Percentiles rank a stretch among this genome's conserved stretches.
phyloP scores from a whole-genome alignment of 2,797 vertebrate species.

The Microctenopoma stevenorrisi region DNA sequence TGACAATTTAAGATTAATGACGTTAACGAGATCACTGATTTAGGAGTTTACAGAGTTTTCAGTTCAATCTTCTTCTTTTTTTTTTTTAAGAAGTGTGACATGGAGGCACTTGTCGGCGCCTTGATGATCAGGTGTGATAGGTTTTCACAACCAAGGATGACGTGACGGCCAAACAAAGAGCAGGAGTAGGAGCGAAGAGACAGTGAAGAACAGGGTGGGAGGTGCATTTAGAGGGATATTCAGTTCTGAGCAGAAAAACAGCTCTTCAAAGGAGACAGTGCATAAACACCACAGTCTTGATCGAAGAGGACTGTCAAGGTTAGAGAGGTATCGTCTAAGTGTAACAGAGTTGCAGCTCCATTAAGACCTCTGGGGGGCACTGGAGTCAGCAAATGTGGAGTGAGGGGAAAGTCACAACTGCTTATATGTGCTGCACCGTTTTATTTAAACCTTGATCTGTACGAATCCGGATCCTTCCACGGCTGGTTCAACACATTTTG shows the following conservation, averaged over 20 bases:
- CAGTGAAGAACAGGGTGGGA: not conserved
- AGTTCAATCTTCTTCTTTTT: conserved; percentile 2
- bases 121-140: conserved; percentile 16
- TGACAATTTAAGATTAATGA: conserved; percentile 61
- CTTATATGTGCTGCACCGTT: not conserved
- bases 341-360: conserved; percentile 32
- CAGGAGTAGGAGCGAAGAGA: conserved; percentile 4
- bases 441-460: not conserved
- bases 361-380: conserved; percentile 58
- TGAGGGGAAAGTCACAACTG: not conserved
- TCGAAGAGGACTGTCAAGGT: conserved; percentile 39
- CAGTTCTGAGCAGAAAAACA: conserved; percentile 39
- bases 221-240: conserved; percentile 34
- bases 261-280: conserved; percentile 21
- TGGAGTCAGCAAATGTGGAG: conserved; percentile 44
- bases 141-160: conserved; percentile 46
- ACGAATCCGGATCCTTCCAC: not conserved
- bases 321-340: conserved; percentile 38
- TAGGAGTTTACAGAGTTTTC: conserved; percentile 29
- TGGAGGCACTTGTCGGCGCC: conserved; percentile 3
- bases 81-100: conserved; percentile 20
- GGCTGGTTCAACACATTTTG: not conserved
- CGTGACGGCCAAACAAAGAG: not conserved
- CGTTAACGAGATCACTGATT: conserved; percentile 57
- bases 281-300: conserved; percentile 28